These are phyloP conservation scores for Xerus inauris DNA, from an alignment of 2,113 vertebrate species.

Conservation along the genomic window DNA sequence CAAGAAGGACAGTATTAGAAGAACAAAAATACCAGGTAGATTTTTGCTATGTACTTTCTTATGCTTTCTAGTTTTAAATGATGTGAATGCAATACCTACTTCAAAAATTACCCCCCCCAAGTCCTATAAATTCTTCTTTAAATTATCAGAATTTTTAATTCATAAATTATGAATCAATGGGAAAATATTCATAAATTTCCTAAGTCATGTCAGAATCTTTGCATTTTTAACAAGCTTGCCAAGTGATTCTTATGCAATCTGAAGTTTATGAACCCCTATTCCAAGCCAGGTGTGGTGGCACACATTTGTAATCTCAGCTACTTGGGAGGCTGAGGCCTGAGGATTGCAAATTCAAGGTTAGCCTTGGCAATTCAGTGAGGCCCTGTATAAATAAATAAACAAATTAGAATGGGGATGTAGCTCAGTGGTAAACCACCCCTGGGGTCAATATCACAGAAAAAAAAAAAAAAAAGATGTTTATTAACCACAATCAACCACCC, in stretches of 20 bases:
- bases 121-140: not conserved
- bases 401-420: too few relatives aligned
- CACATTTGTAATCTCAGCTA: too few relatives aligned
- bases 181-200: constrained; percentile 35
- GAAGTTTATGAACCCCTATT: constrained; percentile 19
- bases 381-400: too few relatives aligned
- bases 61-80: not conserved
- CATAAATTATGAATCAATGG: constrained; percentile 27
- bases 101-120: not conserved
- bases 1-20: not conserved
- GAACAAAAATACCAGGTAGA: constrained; percentile 12
- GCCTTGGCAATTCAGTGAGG: too few relatives aligned
- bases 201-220: not conserved
- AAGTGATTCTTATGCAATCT: not conserved
- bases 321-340: too few relatives aligned
- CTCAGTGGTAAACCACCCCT: too few relatives aligned
- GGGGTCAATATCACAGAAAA: too few relatives aligned
- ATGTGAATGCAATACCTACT: not conserved
- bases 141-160: constrained; percentile 49
- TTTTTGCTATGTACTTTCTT: not conserved
- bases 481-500: not conserved
- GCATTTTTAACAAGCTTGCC: not conserved
- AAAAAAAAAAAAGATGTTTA: not conserved
- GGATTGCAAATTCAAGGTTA: too few relatives aligned
- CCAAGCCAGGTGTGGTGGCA: too few relatives aligned